Evolutionary conservation across 2,888 invertebrate species (phyloP).

Genomic region (Rhabditoides inermis): DNA sequence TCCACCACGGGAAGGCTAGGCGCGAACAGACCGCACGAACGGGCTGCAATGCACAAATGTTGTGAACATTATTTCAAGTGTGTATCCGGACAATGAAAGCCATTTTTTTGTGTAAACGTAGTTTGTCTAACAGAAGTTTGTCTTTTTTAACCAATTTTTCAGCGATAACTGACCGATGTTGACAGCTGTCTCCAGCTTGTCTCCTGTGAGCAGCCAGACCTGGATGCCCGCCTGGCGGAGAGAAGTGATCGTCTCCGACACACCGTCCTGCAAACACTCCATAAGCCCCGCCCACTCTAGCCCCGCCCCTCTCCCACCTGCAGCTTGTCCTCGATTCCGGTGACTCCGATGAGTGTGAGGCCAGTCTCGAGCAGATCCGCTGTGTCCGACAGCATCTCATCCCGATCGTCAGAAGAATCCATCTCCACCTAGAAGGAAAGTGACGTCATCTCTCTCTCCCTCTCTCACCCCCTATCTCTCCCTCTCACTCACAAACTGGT

Average conservation of each 20-base stretch:
- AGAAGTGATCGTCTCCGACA: conserved; percentile 77
- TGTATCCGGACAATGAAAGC: neutral
- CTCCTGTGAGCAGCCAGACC: conserved; percentile 70
- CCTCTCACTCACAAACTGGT: conserved; percentile 58
- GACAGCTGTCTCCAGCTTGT: conserved; percentile 91
- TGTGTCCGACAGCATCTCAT: conserved; percentile 70
- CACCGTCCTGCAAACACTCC: conserved; percentile 76
- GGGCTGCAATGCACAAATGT: neutral
- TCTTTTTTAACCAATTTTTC: neutral
- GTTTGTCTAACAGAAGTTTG: no score
- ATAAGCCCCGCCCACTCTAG: no score
- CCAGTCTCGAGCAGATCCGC: conserved; percentile 72
- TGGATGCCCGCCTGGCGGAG: conserved; percentile 60
- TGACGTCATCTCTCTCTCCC: no score
- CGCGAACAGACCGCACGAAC: neutral
- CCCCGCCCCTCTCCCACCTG: no score
- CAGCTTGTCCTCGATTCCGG: conserved; percentile 60
- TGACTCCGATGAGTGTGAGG: conserved; percentile 65
- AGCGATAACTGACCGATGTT: conserved; percentile 64
- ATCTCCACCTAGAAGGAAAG: conserved; percentile 59
- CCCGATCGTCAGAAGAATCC: conserved; percentile 55
- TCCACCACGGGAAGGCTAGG: no score
- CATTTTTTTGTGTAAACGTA: neutral
- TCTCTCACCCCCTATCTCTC: no score
- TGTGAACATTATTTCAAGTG: neutral